phyloP scores from a whole-genome alignment of 2,888 invertebrate species.

The Diadegma fenestrale region DNA sequence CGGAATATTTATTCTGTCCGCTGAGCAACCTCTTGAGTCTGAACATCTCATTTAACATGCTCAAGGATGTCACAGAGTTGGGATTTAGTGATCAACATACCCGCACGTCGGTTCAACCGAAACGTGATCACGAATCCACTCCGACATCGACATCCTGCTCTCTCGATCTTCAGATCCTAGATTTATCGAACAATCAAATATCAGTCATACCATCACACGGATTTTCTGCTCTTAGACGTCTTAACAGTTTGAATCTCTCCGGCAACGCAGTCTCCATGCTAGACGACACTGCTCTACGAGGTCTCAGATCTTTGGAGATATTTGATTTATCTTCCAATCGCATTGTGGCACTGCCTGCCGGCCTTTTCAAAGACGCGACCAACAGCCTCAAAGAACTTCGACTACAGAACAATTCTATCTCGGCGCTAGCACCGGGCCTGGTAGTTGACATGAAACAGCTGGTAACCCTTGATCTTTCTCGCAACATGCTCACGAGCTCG shows the following conservation, averaged over 20 bases:
- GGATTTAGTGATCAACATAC: slow-evolving; percentile 91
- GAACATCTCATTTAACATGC: slow-evolving; percentile 94
- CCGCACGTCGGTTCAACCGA: slow-evolving; percentile 84
- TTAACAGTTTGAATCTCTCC: slow-evolving; percentile 93
- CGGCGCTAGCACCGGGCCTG: slow-evolving; percentile 93
- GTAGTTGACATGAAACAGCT: slow-evolving; percentile 95
- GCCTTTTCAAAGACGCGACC: slow-evolving; percentile 92
- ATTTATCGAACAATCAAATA: slow-evolving; percentile 94
- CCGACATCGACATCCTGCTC: slow-evolving; percentile 86
- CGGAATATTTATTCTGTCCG: slow-evolving; percentile 94
- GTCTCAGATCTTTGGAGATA: slow-evolving; percentile 92
- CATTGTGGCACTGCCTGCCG: slow-evolving; percentile 94
- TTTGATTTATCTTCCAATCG: slow-evolving; percentile 96
- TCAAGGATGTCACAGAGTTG: slow-evolving; percentile 95
- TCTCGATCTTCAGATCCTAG: slow-evolving; percentile 93
- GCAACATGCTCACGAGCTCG: slow-evolving; percentile 93
- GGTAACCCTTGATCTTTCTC: slow-evolving; percentile 93
- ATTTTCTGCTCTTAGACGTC: slow-evolving; percentile 91
- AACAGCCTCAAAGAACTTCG: slow-evolving; percentile 94
- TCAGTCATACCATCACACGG: slow-evolving; percentile 93
- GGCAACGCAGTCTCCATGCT: slow-evolving; percentile 96
- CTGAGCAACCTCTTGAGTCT: slow-evolving; percentile 91
- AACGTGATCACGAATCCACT: slow-evolving; percentile 72
- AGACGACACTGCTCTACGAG: slow-evolving; percentile 92
- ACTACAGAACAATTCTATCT: slow-evolving; percentile 96